Percentiles rank a stretch among this genome's conserved stretches.
phyloP scores from a whole-genome alignment of 2,888 invertebrate species.

The Pterostichus madidus region DNA sequence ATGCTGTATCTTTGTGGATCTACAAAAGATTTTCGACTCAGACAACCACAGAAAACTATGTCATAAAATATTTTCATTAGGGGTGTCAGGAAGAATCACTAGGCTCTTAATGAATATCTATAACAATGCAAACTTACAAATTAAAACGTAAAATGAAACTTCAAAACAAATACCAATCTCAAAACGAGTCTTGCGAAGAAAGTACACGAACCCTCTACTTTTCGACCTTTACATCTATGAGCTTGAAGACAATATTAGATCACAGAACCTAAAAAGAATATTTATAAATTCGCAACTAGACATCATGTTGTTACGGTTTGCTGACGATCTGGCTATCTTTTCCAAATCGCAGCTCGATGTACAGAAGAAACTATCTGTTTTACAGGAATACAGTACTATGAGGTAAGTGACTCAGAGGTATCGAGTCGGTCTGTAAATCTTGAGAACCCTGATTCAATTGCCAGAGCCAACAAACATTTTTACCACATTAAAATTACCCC shows the following conservation, averaged over 20 bases:
- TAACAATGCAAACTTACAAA: not conserved
- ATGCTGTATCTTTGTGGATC: conserved; percentile 29
- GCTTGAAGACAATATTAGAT: conserved; percentile 32
- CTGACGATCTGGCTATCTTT: conserved; percentile 34
- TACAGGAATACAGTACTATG: conserved; percentile 37
- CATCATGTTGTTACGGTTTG: not conserved
- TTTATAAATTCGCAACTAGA: conserved; percentile 1
- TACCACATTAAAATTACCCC: too few relatives aligned
- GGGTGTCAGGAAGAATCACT: conserved; percentile 32
- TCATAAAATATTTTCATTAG: conserved; percentile 22
- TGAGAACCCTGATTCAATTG: too few relatives aligned
- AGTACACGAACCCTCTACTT: conserved; percentile 31
- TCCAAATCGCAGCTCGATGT: not conserved
- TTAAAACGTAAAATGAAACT: not conserved
- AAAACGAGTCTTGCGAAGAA: conserved; percentile 49
- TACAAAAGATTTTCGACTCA: conserved; percentile 20
- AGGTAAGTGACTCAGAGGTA: too few relatives aligned
- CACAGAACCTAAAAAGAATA: conserved; percentile 20
- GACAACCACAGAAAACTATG: conserved; percentile 16
- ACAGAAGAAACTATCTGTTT: not conserved
- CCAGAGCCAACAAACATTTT: too few relatives aligned
- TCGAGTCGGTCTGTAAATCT: too few relatives aligned
- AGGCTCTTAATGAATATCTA: conserved; percentile 38
- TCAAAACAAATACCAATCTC: conserved; percentile 1
- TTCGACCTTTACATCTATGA: conserved; percentile 45